A percentile compares a stretch with the other conserved stretches of the same genome.
phyloP scores from a whole-genome alignment of 2,888 invertebrate species.

The Ophion costatus region DNA sequence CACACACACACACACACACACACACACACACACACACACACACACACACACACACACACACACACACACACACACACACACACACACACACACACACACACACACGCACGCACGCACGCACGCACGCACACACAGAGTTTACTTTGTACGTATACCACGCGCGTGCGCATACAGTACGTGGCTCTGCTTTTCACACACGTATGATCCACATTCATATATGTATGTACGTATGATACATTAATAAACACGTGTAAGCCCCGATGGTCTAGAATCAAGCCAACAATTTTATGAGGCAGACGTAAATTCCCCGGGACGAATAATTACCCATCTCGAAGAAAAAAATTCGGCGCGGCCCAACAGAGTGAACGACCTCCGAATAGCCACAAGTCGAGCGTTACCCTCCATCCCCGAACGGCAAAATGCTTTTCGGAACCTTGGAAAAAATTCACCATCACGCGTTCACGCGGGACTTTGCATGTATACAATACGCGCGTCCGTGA shows the following conservation, averaged over 20 bases:
- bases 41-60: no score
- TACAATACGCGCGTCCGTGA: background rate
- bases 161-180: background rate
- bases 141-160: constrained; percentile 5
- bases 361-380: constrained; percentile 70
- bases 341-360: constrained; percentile 54
- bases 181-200: background rate
- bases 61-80: no score
- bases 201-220: background rate
- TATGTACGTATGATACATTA: background rate
- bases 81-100: no score
- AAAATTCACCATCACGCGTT: constrained; percentile 21
- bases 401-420: constrained; percentile 10
- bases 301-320: constrained; percentile 71
- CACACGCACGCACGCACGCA: background rate
- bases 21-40: no score
- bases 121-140: constrained; percentile 12
- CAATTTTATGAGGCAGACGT: constrained; percentile 68
- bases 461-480: background rate
- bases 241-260: background rate
- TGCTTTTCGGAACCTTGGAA: constrained; percentile 48
- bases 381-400: constrained; percentile 48
- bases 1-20: background rate
- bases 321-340: constrained; percentile 64
- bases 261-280: constrained; percentile 62